Percentiles rank a stretch among this genome's conserved stretches.
Evolutionary conservation across 2,113 vertebrate genomes (phyloP).

Genomic region (Phylloscopus whistleri): DNA sequence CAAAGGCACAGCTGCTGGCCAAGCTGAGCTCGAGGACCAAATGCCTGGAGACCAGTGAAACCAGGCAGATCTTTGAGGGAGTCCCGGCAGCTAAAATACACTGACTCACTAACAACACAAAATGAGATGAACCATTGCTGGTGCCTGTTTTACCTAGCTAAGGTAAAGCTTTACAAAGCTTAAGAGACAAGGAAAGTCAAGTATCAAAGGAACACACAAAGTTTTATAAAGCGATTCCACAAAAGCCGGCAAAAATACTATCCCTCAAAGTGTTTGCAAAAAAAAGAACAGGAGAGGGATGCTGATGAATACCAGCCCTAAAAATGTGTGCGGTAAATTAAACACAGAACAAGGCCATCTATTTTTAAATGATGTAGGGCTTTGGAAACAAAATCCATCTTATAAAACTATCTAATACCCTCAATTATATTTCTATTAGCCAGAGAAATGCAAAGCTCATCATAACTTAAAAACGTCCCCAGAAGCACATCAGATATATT

Average conservation of each 20-base stretch:
- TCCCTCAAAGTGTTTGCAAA: neutral
- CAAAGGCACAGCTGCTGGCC: neutral
- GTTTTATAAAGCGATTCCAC: neutral
- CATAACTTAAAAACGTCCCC: neutral
- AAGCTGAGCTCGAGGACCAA: fast-evolving
- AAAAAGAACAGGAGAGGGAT: neutral
- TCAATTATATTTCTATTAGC: constrained; percentile 44
- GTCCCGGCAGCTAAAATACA: neutral
- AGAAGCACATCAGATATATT: neutral
- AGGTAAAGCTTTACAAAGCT: neutral
- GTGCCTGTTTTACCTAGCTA: neutral
- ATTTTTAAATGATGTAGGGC: neutral
- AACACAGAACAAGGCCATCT: neutral
- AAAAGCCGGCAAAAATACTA: neutral
- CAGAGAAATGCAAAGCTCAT: constrained; percentile 41
- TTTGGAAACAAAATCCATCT: constrained; percentile 16
- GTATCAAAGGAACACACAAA: neutral
- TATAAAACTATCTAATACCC: constrained; percentile 9
- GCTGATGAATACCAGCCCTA: neutral
- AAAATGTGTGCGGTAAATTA: neutral
- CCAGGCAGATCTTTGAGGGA: neutral
- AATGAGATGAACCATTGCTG: neutral
- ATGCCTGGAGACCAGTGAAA: neutral
- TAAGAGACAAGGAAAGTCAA: neutral
- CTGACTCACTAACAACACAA: neutral